Conservation (phyloP, 2,797 vertebrate genomes). For the Eulemur albifrons region DNA sequence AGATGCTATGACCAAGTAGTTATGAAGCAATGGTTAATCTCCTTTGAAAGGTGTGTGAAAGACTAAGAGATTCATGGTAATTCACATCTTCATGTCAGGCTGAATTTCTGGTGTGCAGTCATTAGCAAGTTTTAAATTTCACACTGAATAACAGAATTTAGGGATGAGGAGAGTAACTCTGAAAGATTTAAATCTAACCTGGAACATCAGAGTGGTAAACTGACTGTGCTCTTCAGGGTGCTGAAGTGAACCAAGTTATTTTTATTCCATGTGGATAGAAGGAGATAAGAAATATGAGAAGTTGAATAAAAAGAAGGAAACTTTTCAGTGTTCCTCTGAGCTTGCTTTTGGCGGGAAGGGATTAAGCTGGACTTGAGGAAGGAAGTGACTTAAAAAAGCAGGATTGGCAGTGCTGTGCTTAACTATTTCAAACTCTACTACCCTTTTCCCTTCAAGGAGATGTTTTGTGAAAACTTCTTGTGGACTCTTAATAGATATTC, state of each 20-base stretch:
- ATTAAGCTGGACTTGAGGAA: neutral
- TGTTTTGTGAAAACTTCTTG: constrained; percentile 27
- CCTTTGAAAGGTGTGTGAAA: constrained; percentile 73
- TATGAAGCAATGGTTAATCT: constrained; percentile 50
- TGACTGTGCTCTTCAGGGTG: neutral
- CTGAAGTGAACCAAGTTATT: neutral
- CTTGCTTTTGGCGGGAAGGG: neutral
- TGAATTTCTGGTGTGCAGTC: constrained; percentile 60
- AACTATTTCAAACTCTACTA: neutral
- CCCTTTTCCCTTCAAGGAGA: constrained; percentile 40
- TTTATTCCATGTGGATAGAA: constrained; percentile 11
- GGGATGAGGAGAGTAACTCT: constrained; percentile 57
- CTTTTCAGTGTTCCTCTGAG: neutral
- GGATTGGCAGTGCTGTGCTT: neutral
- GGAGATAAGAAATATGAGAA: constrained; percentile 48
- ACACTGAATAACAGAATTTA: constrained; percentile 79
- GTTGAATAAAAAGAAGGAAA: neutral
- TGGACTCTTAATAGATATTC: constrained; percentile 32
- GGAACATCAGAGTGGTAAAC: neutral
- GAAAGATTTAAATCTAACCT: constrained; percentile 41
- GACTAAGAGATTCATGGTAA: constrained; percentile 69
- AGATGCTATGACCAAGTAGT: constrained; percentile 52
- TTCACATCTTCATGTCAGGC: constrained; percentile 70
- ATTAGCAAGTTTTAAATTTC: constrained; percentile 81
- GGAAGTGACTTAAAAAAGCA: constrained; percentile 52